Evolutionary conservation across 2,888 invertebrate species (phyloP), one percentile per base, ranked within the genome.

Genomic region (Andrena minutula): DNA sequence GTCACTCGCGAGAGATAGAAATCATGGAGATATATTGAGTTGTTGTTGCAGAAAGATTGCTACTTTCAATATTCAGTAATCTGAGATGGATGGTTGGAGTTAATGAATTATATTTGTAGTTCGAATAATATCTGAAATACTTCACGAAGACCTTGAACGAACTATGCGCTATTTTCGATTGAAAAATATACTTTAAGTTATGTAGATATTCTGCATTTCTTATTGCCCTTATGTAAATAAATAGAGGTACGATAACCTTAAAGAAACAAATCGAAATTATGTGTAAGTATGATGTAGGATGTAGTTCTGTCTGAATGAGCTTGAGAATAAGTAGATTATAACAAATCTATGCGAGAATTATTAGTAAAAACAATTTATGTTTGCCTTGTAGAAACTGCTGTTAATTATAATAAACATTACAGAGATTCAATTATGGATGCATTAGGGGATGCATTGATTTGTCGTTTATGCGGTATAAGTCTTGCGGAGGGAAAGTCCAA

Each of bases 401-500:
- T 47, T 28, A 65, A 32, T 26, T 41, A 79, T 47, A n/a, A 79
- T 51, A n/a, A 26, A 78, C 16, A 53, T 81, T 80, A 30, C 74
- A 83, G 68, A 70, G 61, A 69, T 85, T 47, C 60, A 70, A 51
- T 73, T 66, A 87, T 84, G 83, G 85, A 87, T 78, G 30, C 16
- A 53, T 16, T 35, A 58, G 64, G 26, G 12, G 16, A 79, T 68
- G 65, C 20, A 65, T 66, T 77, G 20, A 68, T 74, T 53, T 89
- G 89, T 69, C 88, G 88, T 75, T 79, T 89, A 28, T 89, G 89
- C 56, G 88, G 89, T 26, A 58, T 56, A 35, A 79, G 75, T 47
- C 58, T 76, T 28, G 49, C 53, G 56, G 65, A 79, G 2, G 60
- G 49, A 58, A 66, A 83, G n/a, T 79, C 32, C 49, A 74, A 84